These are phyloP conservation scores for Heteractis magnifica DNA, from an alignment of 92 coral and sea anemone genomes.

Conservation along the genomic window DNA sequence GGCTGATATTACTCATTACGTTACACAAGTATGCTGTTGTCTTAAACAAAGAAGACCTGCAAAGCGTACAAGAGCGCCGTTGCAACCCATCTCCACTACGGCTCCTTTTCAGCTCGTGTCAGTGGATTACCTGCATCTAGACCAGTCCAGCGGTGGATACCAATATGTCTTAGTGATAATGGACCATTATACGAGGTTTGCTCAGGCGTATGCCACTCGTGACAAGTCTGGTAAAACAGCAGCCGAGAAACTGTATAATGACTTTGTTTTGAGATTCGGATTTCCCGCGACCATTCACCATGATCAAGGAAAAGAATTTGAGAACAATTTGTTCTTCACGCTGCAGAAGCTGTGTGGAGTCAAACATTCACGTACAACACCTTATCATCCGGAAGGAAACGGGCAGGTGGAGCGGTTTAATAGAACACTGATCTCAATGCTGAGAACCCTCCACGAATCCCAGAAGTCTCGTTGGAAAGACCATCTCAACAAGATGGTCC, in stretches of 20 bases:
- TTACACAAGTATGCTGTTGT: conserved; percentile 26
- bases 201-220: conserved; percentile 44
- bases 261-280: conserved; percentile 34
- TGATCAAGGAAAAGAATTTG: conserved; percentile 44
- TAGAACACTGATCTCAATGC: conserved; percentile 36
- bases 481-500: background rate
- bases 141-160: conserved; percentile 44
- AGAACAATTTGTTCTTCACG: conserved; percentile 33
- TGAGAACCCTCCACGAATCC: conserved; percentile 30
- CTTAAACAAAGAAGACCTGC: conserved; percentile 27
- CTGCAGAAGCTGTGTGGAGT: conserved; percentile 31
- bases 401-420: conserved; percentile 41
- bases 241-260: conserved; percentile 37
- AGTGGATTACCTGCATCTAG: conserved; percentile 44
- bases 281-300: conserved; percentile 23
- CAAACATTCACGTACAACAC: conserved; percentile 22
- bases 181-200: conserved; percentile 47
- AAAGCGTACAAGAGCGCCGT: conserved; percentile 22
- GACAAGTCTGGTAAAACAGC: conserved; percentile 42
- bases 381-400: conserved; percentile 34
- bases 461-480: conserved; percentile 16
- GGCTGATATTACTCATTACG: conserved; percentile 41
- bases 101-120: conserved; percentile 47
- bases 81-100: conserved; percentile 27
- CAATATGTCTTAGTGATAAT: conserved; percentile 42